These are phyloP conservation scores for Sigmodon hispidus DNA, from an alignment of 2,113 vertebrate genomes.

Conservation along the genomic window DNA sequence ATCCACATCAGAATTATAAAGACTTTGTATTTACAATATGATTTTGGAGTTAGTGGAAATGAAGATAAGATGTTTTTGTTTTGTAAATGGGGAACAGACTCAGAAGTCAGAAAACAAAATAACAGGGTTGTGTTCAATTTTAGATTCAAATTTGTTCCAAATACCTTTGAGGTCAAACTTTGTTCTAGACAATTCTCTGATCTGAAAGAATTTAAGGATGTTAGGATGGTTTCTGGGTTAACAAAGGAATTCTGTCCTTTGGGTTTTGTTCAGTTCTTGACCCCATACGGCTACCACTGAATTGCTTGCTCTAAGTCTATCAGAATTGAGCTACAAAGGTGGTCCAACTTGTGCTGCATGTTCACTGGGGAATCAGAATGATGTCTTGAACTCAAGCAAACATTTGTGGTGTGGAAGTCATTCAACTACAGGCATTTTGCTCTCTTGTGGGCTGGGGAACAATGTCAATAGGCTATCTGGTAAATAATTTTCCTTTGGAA, in stretches of 20 bases:
- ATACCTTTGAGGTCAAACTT: slow-evolving; percentile 23
- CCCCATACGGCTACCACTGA: not conserved
- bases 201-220: slow-evolving; percentile 59
- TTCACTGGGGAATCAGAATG: not conserved
- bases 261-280: slow-evolving; percentile 48
- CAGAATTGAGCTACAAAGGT: not conserved
- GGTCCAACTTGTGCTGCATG: not conserved
- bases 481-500: slow-evolving; percentile 50
- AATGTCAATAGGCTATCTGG: not conserved
- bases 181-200: slow-evolving; percentile 42
- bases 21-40: not conserved
- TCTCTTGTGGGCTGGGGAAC: not conserved
- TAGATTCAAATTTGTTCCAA: slow-evolving; percentile 36
- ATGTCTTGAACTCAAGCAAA: not conserved
- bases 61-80: not conserved
- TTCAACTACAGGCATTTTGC: not conserved
- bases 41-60: not conserved
- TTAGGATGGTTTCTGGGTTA: slow-evolving; percentile 35
- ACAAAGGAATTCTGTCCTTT: slow-evolving; percentile 57
- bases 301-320: not conserved
- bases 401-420: not conserved
- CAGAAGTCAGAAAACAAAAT: not conserved
- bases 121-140: slow-evolving; percentile 32
- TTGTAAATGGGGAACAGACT: not conserved
- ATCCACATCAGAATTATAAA: not conserved